Percentiles rank a stretch among this genome's conserved stretches.
Evolutionary conservation across 2,113 vertebrate genomes (phyloP).

Genomic region (Python bivittatus): DNA sequence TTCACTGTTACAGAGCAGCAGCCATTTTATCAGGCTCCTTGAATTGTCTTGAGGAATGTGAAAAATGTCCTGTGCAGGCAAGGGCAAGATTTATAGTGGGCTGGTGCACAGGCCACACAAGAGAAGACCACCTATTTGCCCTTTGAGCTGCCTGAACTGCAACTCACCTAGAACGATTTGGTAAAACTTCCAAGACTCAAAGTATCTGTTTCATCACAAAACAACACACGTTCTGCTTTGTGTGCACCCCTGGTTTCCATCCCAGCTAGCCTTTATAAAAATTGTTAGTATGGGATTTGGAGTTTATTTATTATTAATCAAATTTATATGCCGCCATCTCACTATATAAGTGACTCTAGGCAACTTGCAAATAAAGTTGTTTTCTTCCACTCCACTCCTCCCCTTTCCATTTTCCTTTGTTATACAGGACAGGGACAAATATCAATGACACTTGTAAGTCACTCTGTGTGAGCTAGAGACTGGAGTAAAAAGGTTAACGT

Average conservation of each 20-base stretch:
- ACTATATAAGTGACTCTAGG: too few relatives aligned
- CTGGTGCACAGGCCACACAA: too few relatives aligned
- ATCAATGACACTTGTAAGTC: neutral
- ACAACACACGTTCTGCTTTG: neutral
- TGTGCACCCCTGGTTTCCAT: neutral
- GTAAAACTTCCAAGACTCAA: neutral
- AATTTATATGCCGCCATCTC: too few relatives aligned
- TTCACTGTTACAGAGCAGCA: too few relatives aligned
- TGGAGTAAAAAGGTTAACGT: neutral
- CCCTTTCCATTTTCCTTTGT: neutral
- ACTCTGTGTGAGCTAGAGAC: neutral
- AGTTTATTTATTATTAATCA: too few relatives aligned
- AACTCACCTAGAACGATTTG: neutral
- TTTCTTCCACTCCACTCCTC: neutral
- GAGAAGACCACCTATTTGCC: neutral
- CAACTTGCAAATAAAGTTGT: too few relatives aligned
- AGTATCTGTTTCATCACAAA: neutral
- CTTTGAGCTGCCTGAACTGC: neutral
- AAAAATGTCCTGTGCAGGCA: too few relatives aligned
- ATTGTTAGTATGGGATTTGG: neutral
- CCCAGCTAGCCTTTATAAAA: neutral
- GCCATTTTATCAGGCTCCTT: too few relatives aligned
- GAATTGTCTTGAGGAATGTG: too few relatives aligned
- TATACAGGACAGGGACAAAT: neutral
- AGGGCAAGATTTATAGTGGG: too few relatives aligned